These are phyloP conservation scores for Elephas maximus DNA, from an alignment of 2,113 vertebrate species.

Conservation along the genomic window DNA sequence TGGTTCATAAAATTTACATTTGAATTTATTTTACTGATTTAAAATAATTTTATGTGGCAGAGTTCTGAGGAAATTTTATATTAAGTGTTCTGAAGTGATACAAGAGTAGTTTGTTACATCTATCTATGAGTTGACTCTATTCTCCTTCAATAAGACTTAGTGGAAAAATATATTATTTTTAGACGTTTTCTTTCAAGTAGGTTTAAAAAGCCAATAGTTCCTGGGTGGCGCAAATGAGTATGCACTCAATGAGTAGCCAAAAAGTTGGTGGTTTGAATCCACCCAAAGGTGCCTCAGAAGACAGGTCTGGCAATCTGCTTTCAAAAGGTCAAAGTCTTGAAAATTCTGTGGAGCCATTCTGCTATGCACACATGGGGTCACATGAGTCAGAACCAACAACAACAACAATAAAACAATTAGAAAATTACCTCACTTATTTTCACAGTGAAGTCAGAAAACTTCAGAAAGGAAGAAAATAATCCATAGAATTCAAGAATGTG, in stretches of 20 bases:
- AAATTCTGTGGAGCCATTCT: too few species aligned
- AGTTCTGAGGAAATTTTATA: slow-evolving; percentile 9
- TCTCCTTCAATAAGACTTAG: neutral
- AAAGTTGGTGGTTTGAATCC: too few species aligned
- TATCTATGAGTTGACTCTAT: neutral
- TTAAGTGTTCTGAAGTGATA: neutral
- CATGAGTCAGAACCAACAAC: too few species aligned
- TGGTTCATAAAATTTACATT: slow-evolving; percentile 54
- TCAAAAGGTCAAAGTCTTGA: too few species aligned
- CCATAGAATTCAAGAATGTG: neutral
- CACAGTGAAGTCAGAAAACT: neutral
- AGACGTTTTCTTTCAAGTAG: neutral
- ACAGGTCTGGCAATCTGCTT: too few species aligned
- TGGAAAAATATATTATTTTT: neutral
- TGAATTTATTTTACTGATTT: slow-evolving; percentile 44
- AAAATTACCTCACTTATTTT: neutral
- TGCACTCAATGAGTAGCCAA: too few species aligned
- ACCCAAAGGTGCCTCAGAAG: too few species aligned
- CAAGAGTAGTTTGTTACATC: neutral
- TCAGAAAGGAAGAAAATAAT: neutral
- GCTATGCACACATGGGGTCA: too few species aligned
- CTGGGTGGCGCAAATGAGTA: too few species aligned
- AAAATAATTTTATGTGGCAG: slow-evolving; percentile 28
- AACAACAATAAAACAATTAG: neutral
- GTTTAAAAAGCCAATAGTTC: too few species aligned